Percentiles rank a stretch among this genome's conserved stretches.
Evolutionary conservation across 2,888 invertebrate genomes (phyloP).

Genomic region (Caenorhabditis sp.): DNA sequence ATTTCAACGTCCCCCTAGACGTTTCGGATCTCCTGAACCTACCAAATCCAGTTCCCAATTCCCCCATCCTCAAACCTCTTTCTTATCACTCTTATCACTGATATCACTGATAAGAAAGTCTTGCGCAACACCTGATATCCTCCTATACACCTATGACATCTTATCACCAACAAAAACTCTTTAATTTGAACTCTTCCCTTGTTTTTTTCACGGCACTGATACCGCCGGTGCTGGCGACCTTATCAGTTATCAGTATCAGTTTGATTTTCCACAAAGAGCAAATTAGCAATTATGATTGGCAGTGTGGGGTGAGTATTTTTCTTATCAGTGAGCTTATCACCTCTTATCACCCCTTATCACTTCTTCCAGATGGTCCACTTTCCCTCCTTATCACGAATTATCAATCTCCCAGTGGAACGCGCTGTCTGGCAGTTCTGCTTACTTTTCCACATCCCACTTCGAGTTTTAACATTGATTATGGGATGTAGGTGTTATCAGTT

Average conservation of each 20-base stretch:
- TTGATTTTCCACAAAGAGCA: conserved; percentile 80
- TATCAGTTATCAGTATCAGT: not conserved
- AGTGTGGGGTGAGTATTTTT: conserved; percentile 78
- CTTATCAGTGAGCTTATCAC: no score
- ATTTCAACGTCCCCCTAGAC: no score
- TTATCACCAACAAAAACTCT: not conserved
- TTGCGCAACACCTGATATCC: no score
- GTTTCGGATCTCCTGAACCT: no score
- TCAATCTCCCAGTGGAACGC: conserved; percentile 82
- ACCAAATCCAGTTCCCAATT: no score
- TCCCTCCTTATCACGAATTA: conserved; percentile 82
- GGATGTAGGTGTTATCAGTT: conserved; percentile 81
- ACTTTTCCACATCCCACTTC: conserved; percentile 81
- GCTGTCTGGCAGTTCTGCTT: conserved; percentile 82
- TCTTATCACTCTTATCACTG: no score
- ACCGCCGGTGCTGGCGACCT: not conserved
- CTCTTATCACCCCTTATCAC: not conserved
- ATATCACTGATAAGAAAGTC: no score
- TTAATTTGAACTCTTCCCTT: not conserved
- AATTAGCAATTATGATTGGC: conserved; percentile 82
- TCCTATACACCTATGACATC: no score
- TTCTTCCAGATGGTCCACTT: conserved; percentile 78
- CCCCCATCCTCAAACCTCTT: no score
- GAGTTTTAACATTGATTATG: conserved; percentile 79
- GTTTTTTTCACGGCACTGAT: not conserved